Evolutionary conservation across 30 jellyfish, hydroid and myxozoan species (phyloP).

Genomic region (Sanderia malayensis): DNA sequence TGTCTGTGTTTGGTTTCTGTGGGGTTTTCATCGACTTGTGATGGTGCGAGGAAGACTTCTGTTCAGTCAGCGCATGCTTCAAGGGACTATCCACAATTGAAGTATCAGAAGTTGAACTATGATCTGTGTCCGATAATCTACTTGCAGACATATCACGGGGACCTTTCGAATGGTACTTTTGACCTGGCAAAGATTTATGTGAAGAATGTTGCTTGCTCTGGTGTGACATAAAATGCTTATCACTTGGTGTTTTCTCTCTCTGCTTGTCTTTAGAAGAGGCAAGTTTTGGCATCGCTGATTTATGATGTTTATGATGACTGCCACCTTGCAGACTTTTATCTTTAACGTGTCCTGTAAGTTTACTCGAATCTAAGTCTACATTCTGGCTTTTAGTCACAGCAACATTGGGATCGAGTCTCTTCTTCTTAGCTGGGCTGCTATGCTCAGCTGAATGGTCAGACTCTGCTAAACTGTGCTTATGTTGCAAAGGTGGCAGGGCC

Average conservation of each 20-base stretch:
- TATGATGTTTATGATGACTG: constrained; percentile 32
- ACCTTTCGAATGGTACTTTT: constrained; percentile 46
- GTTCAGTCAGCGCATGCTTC: background rate
- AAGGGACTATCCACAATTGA: background rate
- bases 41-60: background rate
- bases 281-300: constrained; percentile 11
- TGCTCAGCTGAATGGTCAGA: constrained; percentile 27
- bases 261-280: constrained; percentile 24
- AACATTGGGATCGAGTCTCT: constrained; percentile 34
- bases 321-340: background rate
- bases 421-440: constrained; percentile 78
- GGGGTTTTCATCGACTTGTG: background rate
- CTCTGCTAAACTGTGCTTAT: constrained; percentile 54
- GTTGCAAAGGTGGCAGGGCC: constrained; percentile 43
- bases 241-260: constrained; percentile 26
- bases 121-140: background rate
- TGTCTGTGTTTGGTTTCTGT: background rate
- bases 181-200: constrained; percentile 54
- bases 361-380: constrained; percentile 25
- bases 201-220: constrained; percentile 41
- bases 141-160: constrained; percentile 21
- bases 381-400: constrained; percentile 27
- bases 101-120: background rate
- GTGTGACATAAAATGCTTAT: constrained; percentile 33
- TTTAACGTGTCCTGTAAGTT: constrained; percentile 6